A percentile compares a stretch with the other conserved stretches of the same genome.
Evolutionary conservation across 2,888 invertebrate genomes (phyloP).

Genomic region (Acholoe squamosa): DNA sequence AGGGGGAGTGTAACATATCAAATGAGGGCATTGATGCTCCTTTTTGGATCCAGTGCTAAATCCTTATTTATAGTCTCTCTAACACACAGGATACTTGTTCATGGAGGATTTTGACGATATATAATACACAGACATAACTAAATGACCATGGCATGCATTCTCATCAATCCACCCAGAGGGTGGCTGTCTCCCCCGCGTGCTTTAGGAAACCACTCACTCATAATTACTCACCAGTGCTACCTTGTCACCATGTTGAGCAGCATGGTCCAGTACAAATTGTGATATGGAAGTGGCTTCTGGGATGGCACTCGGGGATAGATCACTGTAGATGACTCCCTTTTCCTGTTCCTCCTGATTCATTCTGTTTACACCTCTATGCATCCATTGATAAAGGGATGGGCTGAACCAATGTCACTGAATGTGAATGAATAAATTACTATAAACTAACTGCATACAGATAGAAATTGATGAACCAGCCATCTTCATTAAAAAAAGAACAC

Average conservation of each 20-base stretch:
- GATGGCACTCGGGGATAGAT: background rate
- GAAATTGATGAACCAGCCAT: too few relatives aligned
- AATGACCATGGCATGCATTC: background rate
- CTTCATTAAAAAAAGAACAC: too few relatives aligned
- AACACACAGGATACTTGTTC: background rate
- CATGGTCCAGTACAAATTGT: background rate
- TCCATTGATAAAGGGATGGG: too few relatives aligned
- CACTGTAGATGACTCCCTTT: background rate
- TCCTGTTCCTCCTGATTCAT: background rate
- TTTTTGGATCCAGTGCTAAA: background rate
- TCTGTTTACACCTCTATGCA: background rate
- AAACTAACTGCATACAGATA: too few relatives aligned
- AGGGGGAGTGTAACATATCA: background rate
- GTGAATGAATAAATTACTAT: too few relatives aligned
- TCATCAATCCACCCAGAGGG: background rate
- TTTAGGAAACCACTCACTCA: background rate
- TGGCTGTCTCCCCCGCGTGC: background rate
- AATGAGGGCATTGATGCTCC: background rate
- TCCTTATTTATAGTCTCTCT: too few relatives aligned
- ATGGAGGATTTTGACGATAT: background rate
- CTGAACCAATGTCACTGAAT: too few relatives aligned
- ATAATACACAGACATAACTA: background rate
- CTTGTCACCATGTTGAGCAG: constrained; percentile 9
- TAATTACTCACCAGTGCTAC: constrained; percentile 16
- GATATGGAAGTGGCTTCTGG: constrained; percentile 28